These are phyloP conservation scores for Brotogeris chrysoptera DNA, from an alignment of 2,797 vertebrate genomes.

Conservation along the genomic window DNA sequence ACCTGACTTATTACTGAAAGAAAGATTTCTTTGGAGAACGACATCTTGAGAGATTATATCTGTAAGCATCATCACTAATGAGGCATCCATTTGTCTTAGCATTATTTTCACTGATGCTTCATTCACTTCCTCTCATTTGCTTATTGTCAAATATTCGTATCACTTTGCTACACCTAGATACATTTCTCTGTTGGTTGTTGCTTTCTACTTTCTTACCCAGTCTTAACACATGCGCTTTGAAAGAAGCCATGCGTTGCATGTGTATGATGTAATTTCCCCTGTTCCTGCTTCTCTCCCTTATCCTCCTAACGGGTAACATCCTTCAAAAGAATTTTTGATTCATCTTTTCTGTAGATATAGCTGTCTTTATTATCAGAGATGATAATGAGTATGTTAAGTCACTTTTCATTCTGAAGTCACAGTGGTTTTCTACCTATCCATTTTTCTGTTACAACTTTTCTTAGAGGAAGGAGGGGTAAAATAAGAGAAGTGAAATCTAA, in stretches of 20 bases:
- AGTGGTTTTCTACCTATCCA: neutral
- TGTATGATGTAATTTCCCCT: neutral
- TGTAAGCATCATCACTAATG: neutral
- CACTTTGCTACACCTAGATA: neutral
- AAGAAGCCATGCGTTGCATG: neutral
- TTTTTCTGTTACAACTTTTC: neutral
- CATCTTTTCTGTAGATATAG: neutral
- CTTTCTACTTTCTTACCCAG: neutral
- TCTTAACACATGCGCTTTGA: neutral
- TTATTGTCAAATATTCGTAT: neutral
- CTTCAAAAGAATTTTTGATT: neutral
- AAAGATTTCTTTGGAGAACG: slow-evolving; percentile 1
- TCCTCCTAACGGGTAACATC: neutral
- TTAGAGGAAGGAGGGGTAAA: neutral
- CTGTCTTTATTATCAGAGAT: neutral
- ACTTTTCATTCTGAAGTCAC: neutral
- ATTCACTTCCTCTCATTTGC: slow-evolving; percentile 10
- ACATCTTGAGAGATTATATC: neutral
- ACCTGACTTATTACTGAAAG: neutral
- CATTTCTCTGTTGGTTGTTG: neutral
- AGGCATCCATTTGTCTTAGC: neutral
- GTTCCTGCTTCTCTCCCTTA: neutral
- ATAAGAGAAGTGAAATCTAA: neutral
- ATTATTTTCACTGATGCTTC: slow-evolving; percentile 10
- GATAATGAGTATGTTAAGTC: neutral